Evolutionary conservation across 2,888 invertebrate genomes (phyloP).

Genomic region (Alloplasta piceator): DNA sequence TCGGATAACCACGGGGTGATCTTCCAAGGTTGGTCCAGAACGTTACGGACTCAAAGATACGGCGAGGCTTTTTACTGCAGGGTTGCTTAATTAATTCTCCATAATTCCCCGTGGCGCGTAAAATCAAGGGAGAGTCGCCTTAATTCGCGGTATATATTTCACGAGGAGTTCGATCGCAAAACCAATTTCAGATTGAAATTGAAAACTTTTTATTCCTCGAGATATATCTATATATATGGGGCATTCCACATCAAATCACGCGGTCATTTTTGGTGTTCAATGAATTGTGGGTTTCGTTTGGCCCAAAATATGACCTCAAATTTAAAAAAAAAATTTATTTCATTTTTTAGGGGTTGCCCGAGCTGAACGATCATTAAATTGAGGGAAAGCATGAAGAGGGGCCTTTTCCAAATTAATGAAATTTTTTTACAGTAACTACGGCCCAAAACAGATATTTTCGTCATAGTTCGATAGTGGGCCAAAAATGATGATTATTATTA

Average conservation of each 20-base stretch:
- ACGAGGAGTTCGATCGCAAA: conserved; percentile 31
- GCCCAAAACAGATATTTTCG: too few relatives aligned
- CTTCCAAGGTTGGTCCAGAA: conserved; percentile 20
- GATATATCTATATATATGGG: not conserved
- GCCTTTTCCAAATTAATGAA: too few relatives aligned
- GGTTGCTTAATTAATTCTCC: conserved; percentile 65
- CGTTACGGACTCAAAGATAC: not conserved
- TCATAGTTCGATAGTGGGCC: too few relatives aligned
- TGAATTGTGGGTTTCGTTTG: too few relatives aligned
- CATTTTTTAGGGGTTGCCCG: too few relatives aligned
- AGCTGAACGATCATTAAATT: too few relatives aligned
- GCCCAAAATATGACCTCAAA: too few relatives aligned
- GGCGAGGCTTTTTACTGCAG: conserved; percentile 43
- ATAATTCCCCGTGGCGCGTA: conserved; percentile 37
- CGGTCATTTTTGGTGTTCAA: too few relatives aligned
- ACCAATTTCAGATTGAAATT: conserved; percentile 28
- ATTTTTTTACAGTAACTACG: too few relatives aligned
- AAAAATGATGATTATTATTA: not conserved
- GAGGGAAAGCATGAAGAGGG: too few relatives aligned
- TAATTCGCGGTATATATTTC: conserved; percentile 8
- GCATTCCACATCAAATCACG: too few relatives aligned
- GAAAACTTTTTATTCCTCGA: conserved; percentile 25
- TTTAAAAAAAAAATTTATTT: too few relatives aligned
- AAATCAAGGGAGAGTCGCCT: conserved; percentile 24
- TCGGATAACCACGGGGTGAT: conserved; percentile 34